A percentile compares a stretch with the other conserved stretches of the same genome.
Evolutionary conservation across 1,140 invertebrate species (phyloP).

Genomic region (Scaptomyza pallida): DNA sequence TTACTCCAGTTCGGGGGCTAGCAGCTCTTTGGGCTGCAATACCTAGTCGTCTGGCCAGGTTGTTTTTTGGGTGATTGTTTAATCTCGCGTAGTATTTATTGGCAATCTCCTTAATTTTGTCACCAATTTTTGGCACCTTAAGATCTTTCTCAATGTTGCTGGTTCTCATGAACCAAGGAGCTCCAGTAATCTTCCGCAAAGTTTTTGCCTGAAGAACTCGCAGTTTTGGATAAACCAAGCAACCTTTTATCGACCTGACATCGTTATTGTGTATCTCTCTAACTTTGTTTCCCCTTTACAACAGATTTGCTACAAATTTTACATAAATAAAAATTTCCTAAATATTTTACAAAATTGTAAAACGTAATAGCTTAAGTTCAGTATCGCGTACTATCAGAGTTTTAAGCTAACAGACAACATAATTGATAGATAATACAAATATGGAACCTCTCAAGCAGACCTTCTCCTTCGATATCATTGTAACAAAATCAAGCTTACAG

Average conservation of each 20-base stretch:
- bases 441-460: conserved; percentile 20
- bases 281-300: conserved; percentile 6
- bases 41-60: too few relatives aligned
- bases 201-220: too few relatives aligned
- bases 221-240: conserved; percentile 18
- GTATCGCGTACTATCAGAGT: neutral
- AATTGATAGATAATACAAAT: neutral
- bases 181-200: too few relatives aligned
- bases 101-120: too few relatives aligned
- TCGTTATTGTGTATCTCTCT: too few relatives aligned
- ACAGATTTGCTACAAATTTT: conserved; percentile 25
- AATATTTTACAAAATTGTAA: conserved; percentile 20
- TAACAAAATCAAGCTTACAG: conserved; percentile 25
- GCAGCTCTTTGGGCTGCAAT: too few relatives aligned
- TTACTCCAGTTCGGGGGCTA: too few relatives aligned
- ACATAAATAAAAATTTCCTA: conserved; percentile 6
- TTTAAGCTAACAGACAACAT: neutral
- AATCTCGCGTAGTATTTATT: too few relatives aligned
- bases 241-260: neutral
- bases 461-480: conserved; percentile 34
- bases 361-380: neutral
- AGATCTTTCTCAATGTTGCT: too few relatives aligned
- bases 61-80: too few relatives aligned
- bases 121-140: too few relatives aligned
- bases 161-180: too few relatives aligned